Conservation (phyloP, 2,888 invertebrate genomes). For the Dermolepida albohirtum region DNA sequence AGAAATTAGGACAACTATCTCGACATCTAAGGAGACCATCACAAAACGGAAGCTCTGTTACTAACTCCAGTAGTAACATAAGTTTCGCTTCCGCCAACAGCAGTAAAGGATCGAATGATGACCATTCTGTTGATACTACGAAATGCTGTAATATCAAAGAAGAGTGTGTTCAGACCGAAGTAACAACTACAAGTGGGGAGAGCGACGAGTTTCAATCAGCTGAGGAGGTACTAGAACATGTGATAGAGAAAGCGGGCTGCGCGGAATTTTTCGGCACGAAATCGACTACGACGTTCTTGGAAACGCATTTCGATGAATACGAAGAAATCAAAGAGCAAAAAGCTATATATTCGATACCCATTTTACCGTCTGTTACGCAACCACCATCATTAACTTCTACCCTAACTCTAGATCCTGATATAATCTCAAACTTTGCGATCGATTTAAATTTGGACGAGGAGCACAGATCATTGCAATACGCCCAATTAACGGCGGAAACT, state of each 20-base stretch:
- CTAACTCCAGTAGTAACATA: conserved; percentile 65
- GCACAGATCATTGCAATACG: conserved; percentile 59
- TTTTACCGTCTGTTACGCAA: conserved; percentile 1
- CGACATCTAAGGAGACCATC: conserved; percentile 63
- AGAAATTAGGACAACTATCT: conserved; percentile 64
- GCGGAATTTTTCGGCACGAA: conserved; percentile 61
- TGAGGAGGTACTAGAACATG: conserved; percentile 67
- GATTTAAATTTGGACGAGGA: conserved; percentile 63
- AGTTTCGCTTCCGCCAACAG: conserved; percentile 68
- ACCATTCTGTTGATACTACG: conserved; percentile 48
- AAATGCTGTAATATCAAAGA: conserved; percentile 54
- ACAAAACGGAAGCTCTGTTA: conserved; percentile 53
- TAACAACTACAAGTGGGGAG: conserved; percentile 49
- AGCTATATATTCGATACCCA: conserved; percentile 8
- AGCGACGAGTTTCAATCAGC: conserved; percentile 68
- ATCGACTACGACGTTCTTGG: conserved; percentile 59
- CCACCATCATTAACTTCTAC: conserved; percentile 34
- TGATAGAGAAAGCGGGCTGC: conserved; percentile 61
- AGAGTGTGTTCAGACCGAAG: conserved; percentile 49
- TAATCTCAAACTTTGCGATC: conserved; percentile 64
- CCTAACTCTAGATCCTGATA: conserved; percentile 59
- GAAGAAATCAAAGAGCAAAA: conserved; percentile 25
- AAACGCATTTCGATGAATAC: conserved; percentile 61
- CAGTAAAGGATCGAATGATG: conserved; percentile 55
- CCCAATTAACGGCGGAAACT: conserved; percentile 46